Percentiles rank a stretch among this genome's conserved stretches.
phyloP scores from a whole-genome alignment of 2,113 vertebrate species.

The Pituophis catenifer region DNA sequence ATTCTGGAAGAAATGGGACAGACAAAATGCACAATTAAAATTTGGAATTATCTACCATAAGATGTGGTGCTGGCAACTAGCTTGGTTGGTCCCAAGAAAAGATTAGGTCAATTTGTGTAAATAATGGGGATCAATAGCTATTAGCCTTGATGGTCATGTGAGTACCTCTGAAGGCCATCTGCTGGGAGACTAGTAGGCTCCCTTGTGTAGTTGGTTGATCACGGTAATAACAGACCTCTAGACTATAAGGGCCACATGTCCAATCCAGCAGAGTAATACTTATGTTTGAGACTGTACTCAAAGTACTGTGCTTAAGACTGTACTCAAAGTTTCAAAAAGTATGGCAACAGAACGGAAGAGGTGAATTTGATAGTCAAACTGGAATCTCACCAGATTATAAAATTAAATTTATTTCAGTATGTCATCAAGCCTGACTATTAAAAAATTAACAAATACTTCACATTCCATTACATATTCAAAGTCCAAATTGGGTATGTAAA shows the following conservation, averaged over 20 bases:
- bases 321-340: neutral
- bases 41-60: neutral
- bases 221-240: neutral
- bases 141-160: neutral
- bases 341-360: neutral
- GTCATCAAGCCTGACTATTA: neutral
- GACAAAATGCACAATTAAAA: neutral
- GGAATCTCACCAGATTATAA: neutral
- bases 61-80: neutral
- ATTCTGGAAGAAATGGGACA: neutral
- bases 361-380: neutral
- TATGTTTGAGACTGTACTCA: neutral
- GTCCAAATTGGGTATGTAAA: slow-evolving; percentile 49
- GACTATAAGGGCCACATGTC: neutral
- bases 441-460: neutral
- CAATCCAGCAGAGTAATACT: neutral
- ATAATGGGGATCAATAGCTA: neutral
- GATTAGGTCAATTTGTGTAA: neutral
- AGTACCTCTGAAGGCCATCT: neutral
- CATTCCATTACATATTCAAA: neutral
- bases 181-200: neutral
- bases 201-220: neutral
- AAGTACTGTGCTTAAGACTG: neutral
- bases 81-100: neutral
- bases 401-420: neutral